Base-by-base conservation (phyloP, 1,140 invertebrate genomes). In the Trichogramma pretiosum region DNA sequence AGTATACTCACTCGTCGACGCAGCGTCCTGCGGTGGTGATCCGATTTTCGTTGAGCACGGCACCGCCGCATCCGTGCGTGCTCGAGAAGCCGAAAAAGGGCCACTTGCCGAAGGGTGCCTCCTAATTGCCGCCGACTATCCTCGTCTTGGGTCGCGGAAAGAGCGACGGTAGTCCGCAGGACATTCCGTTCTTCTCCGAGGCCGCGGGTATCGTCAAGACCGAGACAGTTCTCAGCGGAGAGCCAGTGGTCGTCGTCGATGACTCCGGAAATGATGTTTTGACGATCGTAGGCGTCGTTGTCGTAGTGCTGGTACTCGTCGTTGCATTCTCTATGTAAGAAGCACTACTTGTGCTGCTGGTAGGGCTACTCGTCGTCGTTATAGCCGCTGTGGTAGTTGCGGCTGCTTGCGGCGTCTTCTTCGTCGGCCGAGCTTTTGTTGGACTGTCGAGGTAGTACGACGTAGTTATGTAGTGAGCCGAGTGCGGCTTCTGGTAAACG, bases 11-110 rank as follows among this genome's bases (percentile, higher is more conserved):
- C 83, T 85, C 83, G 62, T 84, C 82, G 42, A 89, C 85, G 66
- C 87, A 89, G 53, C 76, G 91, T 18, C 89, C 89, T 10, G 93
- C 93, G 5, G 91, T 96, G 2, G 93, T 88, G 38, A 95, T 90
- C 93, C 93, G 97, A 61, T 89, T 84, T 65, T 93, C 87, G 67
- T 93, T 95, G 26, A 97, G 77, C 33, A 97, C 81, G 36, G 92
- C 92, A 0, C 92, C 93, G 3, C 93, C 93, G 67, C 93, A 97
- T 36, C 90, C 76, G 67, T 96, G 90, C 0, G 89, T 93, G 46
- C 87, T 89, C 0, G 87, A 89, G 66, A 93, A 93, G 0, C 90
- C 90, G 64, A 93, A 94, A 72, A 93, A 93, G 13, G 93, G 93
- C 85, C 89, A 95, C 48, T 87, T 78, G 1, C 90, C 93, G 65